phyloP scores from a whole-genome alignment of 1,140 invertebrate genomes.

The Drosophila novamexicana region DNA sequence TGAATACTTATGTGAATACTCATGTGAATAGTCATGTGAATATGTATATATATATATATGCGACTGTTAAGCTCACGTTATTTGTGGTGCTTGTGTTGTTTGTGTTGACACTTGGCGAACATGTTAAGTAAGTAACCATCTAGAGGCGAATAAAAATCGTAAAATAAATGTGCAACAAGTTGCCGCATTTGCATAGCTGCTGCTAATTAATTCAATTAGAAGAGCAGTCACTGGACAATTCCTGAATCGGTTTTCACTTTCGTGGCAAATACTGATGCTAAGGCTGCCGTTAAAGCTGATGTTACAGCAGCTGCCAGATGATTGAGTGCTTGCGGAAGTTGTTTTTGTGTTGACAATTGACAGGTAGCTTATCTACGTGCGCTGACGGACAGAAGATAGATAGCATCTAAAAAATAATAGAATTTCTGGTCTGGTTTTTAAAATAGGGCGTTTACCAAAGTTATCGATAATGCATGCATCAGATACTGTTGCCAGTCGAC shows the following conservation, averaged over 20 bases:
- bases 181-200: constrained; percentile 66
- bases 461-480: neutral
- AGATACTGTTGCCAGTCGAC: too few species aligned
- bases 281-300: constrained; percentile 11
- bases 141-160: constrained; percentile 28
- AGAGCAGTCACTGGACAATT: constrained; percentile 43
- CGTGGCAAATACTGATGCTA: constrained; percentile 13
- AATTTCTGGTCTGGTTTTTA: neutral
- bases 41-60: constrained; percentile 6
- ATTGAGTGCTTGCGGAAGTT: constrained; percentile 78
- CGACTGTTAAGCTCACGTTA: constrained; percentile 50
- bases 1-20: constrained; percentile 29
- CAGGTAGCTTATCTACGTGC: constrained; percentile 57
- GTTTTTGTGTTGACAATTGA: constrained; percentile 69
- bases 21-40: constrained; percentile 10
- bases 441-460: neutral
- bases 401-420: neutral
- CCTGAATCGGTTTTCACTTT: constrained; percentile 60
- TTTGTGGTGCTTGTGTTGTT: constrained; percentile 20
- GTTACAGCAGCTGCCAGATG: constrained; percentile 30
- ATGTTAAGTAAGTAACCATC: constrained; percentile 48
- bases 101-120: constrained; percentile 63
- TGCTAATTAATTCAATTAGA: constrained; percentile 78
- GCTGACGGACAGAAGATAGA: constrained; percentile 22
- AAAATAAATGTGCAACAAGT: constrained; percentile 34